Conservation (phyloP, 2,113 vertebrate genomes). For the Orthonyx spaldingii region DNA sequence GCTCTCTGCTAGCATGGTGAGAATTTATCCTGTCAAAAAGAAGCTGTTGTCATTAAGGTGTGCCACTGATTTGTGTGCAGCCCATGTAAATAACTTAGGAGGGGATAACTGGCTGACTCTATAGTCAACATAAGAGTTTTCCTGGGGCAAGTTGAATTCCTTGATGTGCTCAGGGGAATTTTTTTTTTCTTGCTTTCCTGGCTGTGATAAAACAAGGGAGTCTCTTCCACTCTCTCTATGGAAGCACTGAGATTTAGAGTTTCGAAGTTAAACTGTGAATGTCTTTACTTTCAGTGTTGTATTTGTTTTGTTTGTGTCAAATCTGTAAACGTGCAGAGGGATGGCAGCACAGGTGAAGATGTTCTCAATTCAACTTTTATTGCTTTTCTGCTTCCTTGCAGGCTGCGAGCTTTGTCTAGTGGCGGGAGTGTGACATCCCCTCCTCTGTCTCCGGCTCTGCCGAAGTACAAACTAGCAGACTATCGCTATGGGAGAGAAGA, state of each 20-base stretch:
- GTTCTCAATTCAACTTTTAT: neutral
- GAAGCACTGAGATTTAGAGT: neutral
- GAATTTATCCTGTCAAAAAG: neutral
- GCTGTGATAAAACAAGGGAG: neutral
- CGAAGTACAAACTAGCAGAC: constrained; percentile 98
- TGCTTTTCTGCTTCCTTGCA: constrained; percentile 34
- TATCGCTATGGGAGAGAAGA: constrained; percentile 99
- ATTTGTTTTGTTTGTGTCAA: neutral
- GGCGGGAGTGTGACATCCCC: constrained; percentile 90
- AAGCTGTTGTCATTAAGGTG: neutral
- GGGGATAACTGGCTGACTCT: neutral
- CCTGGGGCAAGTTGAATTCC: neutral
- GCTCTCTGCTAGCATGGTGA: neutral
- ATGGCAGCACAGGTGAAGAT: neutral
- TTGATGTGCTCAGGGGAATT: neutral
- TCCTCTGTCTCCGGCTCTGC: constrained; percentile 94
- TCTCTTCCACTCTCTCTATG: neutral
- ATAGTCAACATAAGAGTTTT: neutral
- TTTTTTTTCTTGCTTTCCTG: neutral
- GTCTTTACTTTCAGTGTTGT: neutral
- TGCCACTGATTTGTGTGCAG: neutral
- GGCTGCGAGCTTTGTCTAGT: constrained; percentile 96
- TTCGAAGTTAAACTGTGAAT: neutral
- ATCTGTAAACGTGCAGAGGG: neutral
- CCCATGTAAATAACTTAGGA: neutral